phyloP scores from a whole-genome alignment of 2,113 vertebrate species.

The Neotoma lepida region DNA sequence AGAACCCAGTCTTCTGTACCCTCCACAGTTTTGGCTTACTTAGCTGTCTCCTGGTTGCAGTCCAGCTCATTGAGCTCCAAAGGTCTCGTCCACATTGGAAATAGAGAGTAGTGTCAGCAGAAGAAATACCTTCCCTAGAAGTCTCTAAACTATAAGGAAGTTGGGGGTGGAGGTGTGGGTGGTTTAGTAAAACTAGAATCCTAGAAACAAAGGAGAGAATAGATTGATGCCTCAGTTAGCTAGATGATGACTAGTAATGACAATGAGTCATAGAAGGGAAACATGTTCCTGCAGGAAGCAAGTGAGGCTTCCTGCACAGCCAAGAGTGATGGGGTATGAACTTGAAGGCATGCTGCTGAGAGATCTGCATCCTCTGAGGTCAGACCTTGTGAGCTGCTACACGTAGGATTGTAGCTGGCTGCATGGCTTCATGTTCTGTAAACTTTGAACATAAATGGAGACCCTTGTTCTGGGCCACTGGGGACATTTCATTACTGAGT shows the following conservation, averaged over 20 bases:
- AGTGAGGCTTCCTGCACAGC: neutral
- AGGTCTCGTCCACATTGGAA: neutral
- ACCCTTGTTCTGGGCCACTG: neutral
- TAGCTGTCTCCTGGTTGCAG: neutral
- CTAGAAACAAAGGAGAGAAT: neutral
- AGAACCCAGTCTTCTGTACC: neutral
- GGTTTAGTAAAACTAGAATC: neutral
- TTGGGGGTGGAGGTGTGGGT: neutral
- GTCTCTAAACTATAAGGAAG: neutral
- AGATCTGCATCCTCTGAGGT: neutral
- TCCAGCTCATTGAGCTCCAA: neutral
- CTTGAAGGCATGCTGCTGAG: neutral
- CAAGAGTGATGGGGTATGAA: neutral
- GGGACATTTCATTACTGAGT: neutral
- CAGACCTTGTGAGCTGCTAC: neutral
- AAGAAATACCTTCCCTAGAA: neutral
- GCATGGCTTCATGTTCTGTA: constrained; percentile 11
- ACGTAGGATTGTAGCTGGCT: neutral
- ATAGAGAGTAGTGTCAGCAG: neutral
- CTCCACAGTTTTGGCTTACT: neutral
- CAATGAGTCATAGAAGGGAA: neutral
- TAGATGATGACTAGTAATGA: neutral
- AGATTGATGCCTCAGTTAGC: neutral
- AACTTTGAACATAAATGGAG: neutral
- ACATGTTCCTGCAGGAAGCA: neutral